phyloP scores from a whole-genome alignment of 2,888 invertebrate genomes.

The Meiosimyza decipiens region DNA sequence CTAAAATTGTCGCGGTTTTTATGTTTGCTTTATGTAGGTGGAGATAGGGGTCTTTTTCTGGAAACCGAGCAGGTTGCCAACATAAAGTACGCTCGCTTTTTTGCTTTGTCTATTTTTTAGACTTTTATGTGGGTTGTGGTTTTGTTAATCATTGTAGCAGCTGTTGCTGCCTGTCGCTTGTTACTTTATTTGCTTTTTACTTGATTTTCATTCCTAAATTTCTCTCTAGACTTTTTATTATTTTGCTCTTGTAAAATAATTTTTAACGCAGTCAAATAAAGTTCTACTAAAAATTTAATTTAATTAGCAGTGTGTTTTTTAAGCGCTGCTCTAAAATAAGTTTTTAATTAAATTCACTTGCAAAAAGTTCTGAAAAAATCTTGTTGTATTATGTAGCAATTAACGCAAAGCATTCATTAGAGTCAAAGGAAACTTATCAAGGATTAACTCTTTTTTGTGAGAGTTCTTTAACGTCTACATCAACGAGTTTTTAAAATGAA shows the following conservation, averaged over 20 bases:
- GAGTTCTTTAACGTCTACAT: too few relatives aligned
- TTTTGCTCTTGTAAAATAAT: too few relatives aligned
- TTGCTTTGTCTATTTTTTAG: not conserved
- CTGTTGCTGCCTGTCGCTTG: conserved; percentile 16
- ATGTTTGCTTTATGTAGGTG: too few relatives aligned
- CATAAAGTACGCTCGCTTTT: not conserved
- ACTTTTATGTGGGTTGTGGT: conserved; percentile 1
- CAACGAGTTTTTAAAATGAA: too few relatives aligned
- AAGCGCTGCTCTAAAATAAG: not conserved
- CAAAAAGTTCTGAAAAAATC: not conserved
- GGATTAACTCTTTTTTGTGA: too few relatives aligned
- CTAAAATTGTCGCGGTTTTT: conserved; percentile 9
- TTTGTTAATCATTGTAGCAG: conserved; percentile 1
- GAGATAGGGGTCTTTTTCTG: not conserved
- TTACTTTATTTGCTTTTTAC: not conserved
- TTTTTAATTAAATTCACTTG: not conserved
- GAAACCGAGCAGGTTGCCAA: too few relatives aligned
- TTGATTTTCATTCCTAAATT: not conserved
- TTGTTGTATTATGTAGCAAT: not conserved
- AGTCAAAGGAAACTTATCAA: too few relatives aligned
- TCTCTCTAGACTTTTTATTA: not conserved
- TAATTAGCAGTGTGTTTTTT: not conserved
- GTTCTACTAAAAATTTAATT: conserved; percentile 2
- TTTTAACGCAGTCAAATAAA: not conserved
- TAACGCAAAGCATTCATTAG: too few relatives aligned